Base-by-base conservation (phyloP, 2,888 invertebrate species). In the Mythimna lalbum region DNA sequence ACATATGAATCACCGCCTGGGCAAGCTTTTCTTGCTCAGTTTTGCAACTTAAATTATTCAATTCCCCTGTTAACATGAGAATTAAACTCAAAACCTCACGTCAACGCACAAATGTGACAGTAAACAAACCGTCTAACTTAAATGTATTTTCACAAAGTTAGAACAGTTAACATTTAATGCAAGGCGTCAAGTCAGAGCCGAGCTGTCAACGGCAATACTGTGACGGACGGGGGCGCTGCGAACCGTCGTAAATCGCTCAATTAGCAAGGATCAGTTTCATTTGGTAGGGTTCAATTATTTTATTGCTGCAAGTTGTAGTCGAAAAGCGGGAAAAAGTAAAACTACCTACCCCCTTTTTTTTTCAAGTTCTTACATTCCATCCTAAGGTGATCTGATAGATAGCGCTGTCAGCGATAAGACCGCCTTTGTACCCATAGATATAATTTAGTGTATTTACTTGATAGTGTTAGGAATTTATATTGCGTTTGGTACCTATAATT, bases 201-300 rank as follows among this genome's bases (percentile, higher is more conserved):
- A 23, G 17, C 61, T 21, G 50, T 73, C 74, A 78, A 63, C 56
- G 21, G 76, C 33, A 55, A 61, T 63, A 50, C 2, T 72, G 57
- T 83, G 83, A 80, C 64, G 56, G 52, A 65, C 56, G 55, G 53
- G 47, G 39, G 65, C 73, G 56, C 53, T 87, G 86, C 82, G 87
- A 87, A 81, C 84, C 82, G 73, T 89, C 86, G 86, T 91, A 90
- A 91, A 90, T 89, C 86, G 83, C 81, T 78, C 80, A 87, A 90
- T 89, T 90, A 89, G 80, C 79, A 82, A 64, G 85, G 86, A 89
- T 89, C 88, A 87, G 73, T 88, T 89, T 80, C 82, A 85, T 84
- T 85, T 73, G 76, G 76, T 73, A 56, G 56, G 57, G 69, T 67
- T 69, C 67, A 76, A 76, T 85, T 73, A 73, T 70, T 62, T 56